Evolutionary conservation across 2,888 invertebrate genomes (phyloP).

Genomic region (Tuberolachnus salignus): DNA sequence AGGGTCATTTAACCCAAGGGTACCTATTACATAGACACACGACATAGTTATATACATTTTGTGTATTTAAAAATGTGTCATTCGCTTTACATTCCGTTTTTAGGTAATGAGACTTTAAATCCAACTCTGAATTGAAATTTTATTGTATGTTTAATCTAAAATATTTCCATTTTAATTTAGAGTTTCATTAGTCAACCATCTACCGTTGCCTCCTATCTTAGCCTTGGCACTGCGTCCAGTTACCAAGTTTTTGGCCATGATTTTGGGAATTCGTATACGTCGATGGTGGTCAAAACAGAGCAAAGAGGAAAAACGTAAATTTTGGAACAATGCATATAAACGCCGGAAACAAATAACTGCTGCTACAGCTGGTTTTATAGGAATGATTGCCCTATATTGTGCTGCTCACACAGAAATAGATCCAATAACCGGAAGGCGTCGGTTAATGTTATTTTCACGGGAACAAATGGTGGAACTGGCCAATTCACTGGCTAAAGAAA

Average conservation of each 20-base stretch:
- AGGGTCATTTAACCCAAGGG: no score
- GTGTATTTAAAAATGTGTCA: no score
- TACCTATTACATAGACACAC: no score
- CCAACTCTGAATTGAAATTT: not conserved
- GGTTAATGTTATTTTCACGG: conserved; percentile 33
- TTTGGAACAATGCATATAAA: conserved; percentile 23
- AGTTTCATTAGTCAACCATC: not conserved
- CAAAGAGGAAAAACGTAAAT: conserved; percentile 30
- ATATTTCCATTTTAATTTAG: conserved; percentile 24
- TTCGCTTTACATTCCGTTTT: no score
- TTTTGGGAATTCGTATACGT: conserved; percentile 41
- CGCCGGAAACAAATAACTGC: conserved; percentile 34
- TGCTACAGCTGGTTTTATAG: not conserved
- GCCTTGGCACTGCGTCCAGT: conserved; percentile 37
- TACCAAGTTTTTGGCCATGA: conserved; percentile 45
- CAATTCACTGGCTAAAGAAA: not conserved
- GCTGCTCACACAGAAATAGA: conserved; percentile 29
- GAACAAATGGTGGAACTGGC: conserved; percentile 36
- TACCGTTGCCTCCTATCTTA: not conserved
- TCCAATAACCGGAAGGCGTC: conserved; percentile 34
- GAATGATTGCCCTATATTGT: conserved; percentile 19
- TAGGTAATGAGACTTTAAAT: no score
- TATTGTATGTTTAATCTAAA: not conserved
- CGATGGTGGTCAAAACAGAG: conserved; percentile 46
- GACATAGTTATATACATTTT: no score